Conservation (phyloP, 2,113 vertebrate genomes). For the Haliaeetus leucogaster region DNA sequence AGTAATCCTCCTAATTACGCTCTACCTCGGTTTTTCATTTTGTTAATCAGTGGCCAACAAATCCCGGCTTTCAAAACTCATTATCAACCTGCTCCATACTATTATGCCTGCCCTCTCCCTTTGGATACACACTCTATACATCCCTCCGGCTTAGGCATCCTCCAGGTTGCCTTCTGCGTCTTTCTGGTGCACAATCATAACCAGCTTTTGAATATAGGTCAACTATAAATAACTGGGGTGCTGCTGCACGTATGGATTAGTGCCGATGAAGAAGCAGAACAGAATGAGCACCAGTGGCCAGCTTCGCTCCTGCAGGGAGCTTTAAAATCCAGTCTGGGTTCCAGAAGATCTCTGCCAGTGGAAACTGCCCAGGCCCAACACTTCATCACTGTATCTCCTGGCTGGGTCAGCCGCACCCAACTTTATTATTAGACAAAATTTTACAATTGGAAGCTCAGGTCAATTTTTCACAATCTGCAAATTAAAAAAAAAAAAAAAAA, state of each 20-base stretch:
- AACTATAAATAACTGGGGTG: neutral
- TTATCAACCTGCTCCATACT: neutral
- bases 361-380: conserved; percentile 48
- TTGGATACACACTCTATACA: neutral
- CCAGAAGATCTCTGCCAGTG: conserved; percentile 45
- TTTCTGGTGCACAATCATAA: neutral
- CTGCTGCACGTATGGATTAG: neutral
- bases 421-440: neutral
- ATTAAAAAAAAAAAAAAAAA: neutral
- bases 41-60: neutral
- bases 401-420: neutral
- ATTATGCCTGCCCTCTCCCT: neutral
- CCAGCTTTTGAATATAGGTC: neutral
- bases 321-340: conserved; percentile 36
- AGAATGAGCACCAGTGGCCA: conserved; percentile 13
- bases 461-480: conserved; percentile 15
- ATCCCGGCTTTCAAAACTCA: neutral
- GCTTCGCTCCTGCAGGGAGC: conserved; percentile 7
- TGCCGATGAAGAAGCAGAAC: conserved; percentile 7
- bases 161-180: neutral
- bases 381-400: conserved; percentile 52
- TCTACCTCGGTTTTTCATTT: neutral
- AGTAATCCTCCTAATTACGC: conserved; percentile 22
- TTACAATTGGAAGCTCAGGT: conserved; percentile 21
- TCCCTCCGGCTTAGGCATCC: neutral